phyloP scores from a whole-genome alignment of 2,797 vertebrate species.

The Agapornis canus region DNA sequence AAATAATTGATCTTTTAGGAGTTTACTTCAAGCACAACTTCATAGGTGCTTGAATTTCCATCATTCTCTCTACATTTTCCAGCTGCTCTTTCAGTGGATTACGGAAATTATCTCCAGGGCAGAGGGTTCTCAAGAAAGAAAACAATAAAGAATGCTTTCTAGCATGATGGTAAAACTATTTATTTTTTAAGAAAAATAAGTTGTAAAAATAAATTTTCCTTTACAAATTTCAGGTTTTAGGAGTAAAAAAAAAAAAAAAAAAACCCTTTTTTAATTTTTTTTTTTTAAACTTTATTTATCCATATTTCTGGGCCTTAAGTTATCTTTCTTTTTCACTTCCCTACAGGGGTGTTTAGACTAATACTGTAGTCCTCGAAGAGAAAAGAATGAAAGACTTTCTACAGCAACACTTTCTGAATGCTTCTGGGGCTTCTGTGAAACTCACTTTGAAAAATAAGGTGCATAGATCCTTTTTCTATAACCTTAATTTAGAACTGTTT shows the following conservation, averaged over 20 bases:
- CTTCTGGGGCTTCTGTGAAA: background rate
- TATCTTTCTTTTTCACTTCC: background rate
- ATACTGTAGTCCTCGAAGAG: background rate
- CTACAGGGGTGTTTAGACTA: background rate
- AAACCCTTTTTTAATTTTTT: background rate
- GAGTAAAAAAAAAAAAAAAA: background rate
- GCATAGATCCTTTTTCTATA: background rate
- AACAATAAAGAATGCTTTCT: conserved; percentile 6
- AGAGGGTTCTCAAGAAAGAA: background rate
- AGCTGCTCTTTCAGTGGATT: conserved; percentile 5
- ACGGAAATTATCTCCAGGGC: conserved; percentile 18
- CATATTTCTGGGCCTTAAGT: background rate
- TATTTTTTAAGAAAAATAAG: conserved; percentile 32
- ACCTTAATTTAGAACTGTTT: conserved; percentile 14
- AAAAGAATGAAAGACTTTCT: background rate
- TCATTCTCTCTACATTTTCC: background rate
- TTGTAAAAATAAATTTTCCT: conserved; percentile 30
- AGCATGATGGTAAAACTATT: background rate
- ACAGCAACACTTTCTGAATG: background rate
- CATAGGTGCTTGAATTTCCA: background rate
- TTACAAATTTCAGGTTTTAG: conserved; percentile 22
- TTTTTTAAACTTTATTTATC: background rate
- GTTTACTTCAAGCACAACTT: background rate
- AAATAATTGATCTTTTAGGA: background rate
- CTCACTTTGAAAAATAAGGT: background rate